Conservation (phyloP, 2,113 vertebrate genomes). For the Cebidichthys violaceus region DNA sequence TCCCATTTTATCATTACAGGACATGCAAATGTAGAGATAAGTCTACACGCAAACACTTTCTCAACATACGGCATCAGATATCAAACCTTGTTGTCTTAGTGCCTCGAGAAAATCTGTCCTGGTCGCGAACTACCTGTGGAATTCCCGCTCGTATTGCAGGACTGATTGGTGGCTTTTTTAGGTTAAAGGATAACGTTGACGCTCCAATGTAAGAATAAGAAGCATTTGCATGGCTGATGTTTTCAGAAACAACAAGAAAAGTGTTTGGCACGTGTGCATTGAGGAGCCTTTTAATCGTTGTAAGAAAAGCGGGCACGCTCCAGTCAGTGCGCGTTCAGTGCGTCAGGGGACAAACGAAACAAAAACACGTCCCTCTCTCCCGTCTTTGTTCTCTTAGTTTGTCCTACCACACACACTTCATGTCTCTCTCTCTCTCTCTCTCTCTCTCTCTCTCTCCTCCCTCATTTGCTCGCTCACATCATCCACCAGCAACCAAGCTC, state of each 20-base stretch:
- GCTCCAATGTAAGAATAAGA: background rate
- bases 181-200: background rate
- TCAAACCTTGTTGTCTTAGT: background rate
- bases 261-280: background rate
- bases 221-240: background rate
- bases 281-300: background rate
- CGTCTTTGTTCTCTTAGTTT: slow-evolving; percentile 6
- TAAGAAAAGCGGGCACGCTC: background rate
- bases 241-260: background rate
- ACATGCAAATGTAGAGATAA: background rate
- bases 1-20: background rate
- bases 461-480: slow-evolving; percentile 10
- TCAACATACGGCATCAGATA: background rate
- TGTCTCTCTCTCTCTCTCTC: slow-evolving; percentile 2
- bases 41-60: background rate
- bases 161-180: background rate
- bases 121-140: slow-evolving; percentile 62
- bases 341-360: background rate
- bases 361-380: background rate
- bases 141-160: background rate
- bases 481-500: slow-evolving; percentile 12
- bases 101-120: background rate
- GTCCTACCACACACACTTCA: background rate
- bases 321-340: slow-evolving; percentile 12
- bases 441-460: background rate